These are phyloP conservation scores for Helicoverpa armigera DNA, from an alignment of 1,140 invertebrate genomes.

Conservation along the genomic window DNA sequence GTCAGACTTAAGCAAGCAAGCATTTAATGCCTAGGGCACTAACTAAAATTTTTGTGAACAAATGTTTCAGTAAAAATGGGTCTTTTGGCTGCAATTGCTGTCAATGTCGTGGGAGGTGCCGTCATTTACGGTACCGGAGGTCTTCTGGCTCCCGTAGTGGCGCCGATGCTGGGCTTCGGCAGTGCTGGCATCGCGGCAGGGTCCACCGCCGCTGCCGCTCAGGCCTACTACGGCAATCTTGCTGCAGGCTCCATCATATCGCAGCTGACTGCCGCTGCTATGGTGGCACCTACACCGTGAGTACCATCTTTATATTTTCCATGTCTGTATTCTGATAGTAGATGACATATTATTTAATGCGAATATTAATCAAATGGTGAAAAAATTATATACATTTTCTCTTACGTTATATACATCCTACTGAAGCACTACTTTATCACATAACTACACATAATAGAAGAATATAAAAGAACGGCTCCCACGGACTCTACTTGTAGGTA, in stretches of 20 bases:
- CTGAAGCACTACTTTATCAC: too few relatives aligned
- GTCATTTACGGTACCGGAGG: conserved; percentile 73
- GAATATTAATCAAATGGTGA: background rate
- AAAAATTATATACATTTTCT: background rate
- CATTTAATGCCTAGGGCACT: background rate
- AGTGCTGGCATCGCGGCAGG: conserved; percentile 69
- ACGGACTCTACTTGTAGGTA: too few relatives aligned
- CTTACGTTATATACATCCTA: background rate
- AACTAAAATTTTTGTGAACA: background rate
- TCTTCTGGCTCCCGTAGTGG: conserved; percentile 62
- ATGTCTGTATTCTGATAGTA: background rate
- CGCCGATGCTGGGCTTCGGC: conserved; percentile 70
- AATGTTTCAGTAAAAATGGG: conserved; percentile 64
- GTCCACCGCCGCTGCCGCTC: conserved; percentile 70
- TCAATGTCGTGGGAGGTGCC: conserved; percentile 65
- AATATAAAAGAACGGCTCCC: too few relatives aligned
- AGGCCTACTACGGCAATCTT: conserved; percentile 75
- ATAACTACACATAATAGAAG: too few relatives aligned
- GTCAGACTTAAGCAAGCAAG: too few relatives aligned
- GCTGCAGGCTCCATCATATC: conserved; percentile 76
- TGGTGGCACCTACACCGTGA: conserved; percentile 76
- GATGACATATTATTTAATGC: too few relatives aligned
- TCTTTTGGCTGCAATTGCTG: conserved; percentile 63
- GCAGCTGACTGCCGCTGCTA: conserved; percentile 68
- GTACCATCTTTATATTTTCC: conserved; percentile 5